Evolutionary conservation across 2,113 vertebrate genomes (phyloP), one percentile per base, ranked within the genome.

Genomic region (Verasper variegatus): DNA sequence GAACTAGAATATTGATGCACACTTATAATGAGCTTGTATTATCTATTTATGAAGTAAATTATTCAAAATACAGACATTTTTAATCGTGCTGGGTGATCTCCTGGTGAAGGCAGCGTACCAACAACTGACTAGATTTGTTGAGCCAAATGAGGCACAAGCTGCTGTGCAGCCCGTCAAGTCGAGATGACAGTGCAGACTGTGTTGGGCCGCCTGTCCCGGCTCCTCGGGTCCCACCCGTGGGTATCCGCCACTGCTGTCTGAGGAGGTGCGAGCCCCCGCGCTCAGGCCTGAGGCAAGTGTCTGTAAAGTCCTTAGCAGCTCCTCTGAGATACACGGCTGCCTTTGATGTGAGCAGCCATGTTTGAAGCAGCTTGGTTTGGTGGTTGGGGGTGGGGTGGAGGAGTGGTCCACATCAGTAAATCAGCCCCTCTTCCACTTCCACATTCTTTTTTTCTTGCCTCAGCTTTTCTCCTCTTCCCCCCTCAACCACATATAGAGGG

Each of bases 261-360:
- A 81, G 88, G 85, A 83, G 82, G 83, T 73, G 80, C 40, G 55
- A 71, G 89, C 71, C 74, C 82, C 84, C 52, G 61, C 17, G 54
- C 76, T 85, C 78, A 65, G 76, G 88, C 93, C 88, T 65, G 74
- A 92, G 92, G 93, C 92, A 17, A 83, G 82, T 84, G 72, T 70
- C 84, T 91, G 92, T 91, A 87, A 93, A 91, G 92, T 91, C 91
- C 91, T 92, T n/a, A 69, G 88, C 85, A 77, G 84, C 92, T 94
- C 89, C 94, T 93, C 88, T 81, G 94, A 93, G 93, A 93, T 82
- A 80, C 76, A 64, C 78, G 67, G 49, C 85, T 74, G 70, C 56
- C 93, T 95, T 95, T 95, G 93, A 95, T 95, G 94, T 93, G 84
- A 91, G 86, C 91, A 84, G 89, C 90, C 75, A 77, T 91, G 90